These are phyloP conservation scores for Minunthozetes semirufus DNA, from an alignment of 2,888 invertebrate genomes.

Conservation along the genomic window DNA sequence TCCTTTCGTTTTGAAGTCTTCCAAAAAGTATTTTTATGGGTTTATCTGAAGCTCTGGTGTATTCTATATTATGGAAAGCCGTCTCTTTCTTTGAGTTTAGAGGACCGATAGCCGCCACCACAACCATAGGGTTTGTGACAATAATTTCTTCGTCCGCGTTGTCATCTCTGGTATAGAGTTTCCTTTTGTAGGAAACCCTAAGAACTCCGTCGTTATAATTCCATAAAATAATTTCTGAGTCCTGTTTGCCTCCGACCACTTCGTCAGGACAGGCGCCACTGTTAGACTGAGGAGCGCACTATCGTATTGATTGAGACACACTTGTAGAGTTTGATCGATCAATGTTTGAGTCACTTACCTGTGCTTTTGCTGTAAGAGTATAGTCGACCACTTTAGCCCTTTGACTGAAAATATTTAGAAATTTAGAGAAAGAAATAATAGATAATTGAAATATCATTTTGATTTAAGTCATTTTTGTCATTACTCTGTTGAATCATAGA, in stretches of 20 bases:
- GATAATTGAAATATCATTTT: slow-evolving; percentile 4
- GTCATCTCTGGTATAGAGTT: slow-evolving; percentile 54
- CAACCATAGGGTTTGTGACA: slow-evolving; percentile 53
- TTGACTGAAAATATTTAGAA: slow-evolving; percentile 4
- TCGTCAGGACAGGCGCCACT: slow-evolving; percentile 79
- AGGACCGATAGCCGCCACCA: slow-evolving; percentile 81
- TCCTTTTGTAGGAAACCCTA: slow-evolving; percentile 67
- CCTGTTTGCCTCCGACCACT: slow-evolving; percentile 66
- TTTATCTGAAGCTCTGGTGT: slow-evolving; percentile 35
- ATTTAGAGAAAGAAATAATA: background rate
- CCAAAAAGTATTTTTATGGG: slow-evolving; percentile 41
- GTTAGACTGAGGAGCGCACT: slow-evolving; percentile 55
- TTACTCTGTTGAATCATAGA: slow-evolving; percentile 56
- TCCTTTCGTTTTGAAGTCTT: slow-evolving; percentile 38
- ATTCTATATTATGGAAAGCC: slow-evolving; percentile 62
- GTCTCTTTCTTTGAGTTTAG: slow-evolving; percentile 71
- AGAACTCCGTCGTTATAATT: slow-evolving; percentile 71
- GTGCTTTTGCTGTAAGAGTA: slow-evolving; percentile 67
- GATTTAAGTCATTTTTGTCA: slow-evolving; percentile 43
- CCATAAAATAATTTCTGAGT: slow-evolving; percentile 67
- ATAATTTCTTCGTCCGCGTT: slow-evolving; percentile 32
- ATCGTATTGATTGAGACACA: background rate
- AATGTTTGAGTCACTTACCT: slow-evolving; percentile 44
- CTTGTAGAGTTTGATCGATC: slow-evolving; percentile 2
- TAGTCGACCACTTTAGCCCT: slow-evolving; percentile 72